A percentile compares a stretch with the other conserved stretches of the same genome.
Conservation (phyloP, 2,888 invertebrate genomes). For the Nysson spinosus region DNA sequence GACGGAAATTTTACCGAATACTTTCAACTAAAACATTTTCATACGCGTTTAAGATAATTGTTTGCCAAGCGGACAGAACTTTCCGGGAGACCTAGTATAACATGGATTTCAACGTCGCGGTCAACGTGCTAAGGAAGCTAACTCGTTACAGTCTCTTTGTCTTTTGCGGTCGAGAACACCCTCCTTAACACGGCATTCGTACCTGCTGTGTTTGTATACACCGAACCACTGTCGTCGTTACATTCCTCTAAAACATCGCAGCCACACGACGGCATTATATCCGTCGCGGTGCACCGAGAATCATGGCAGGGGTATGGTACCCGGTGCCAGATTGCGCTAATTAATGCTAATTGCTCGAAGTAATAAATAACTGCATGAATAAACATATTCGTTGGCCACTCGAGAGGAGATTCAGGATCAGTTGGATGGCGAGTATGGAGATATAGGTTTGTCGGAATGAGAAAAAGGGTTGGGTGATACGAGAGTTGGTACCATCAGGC, state of each 20-base stretch:
- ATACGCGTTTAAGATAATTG: too few species aligned
- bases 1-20: too few species aligned
- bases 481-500: conserved; percentile 36
- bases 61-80: too few species aligned
- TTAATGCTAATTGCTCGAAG: conserved; percentile 74
- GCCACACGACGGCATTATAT: conserved; percentile 46
- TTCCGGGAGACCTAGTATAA: too few species aligned
- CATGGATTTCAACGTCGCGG: neutral
- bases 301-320: conserved; percentile 16
- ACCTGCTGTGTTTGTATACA: neutral
- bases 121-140: neutral
- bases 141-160: neutral
- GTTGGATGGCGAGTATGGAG: conserved; percentile 4
- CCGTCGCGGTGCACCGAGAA: conserved; percentile 42
- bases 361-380: conserved; percentile 74
- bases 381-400: conserved; percentile 66
- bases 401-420: conserved; percentile 9
- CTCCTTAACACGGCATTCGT: too few species aligned
- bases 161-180: neutral
- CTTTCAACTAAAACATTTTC: too few species aligned
- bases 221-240: conserved; percentile 25
- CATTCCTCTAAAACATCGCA: conserved; percentile 60
- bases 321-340: conserved; percentile 71
- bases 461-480: conserved; percentile 8
- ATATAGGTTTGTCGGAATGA: neutral